These are phyloP conservation scores for Syngnathus acus DNA, from an alignment of 2,797 vertebrate genomes.

Conservation along the genomic window DNA sequence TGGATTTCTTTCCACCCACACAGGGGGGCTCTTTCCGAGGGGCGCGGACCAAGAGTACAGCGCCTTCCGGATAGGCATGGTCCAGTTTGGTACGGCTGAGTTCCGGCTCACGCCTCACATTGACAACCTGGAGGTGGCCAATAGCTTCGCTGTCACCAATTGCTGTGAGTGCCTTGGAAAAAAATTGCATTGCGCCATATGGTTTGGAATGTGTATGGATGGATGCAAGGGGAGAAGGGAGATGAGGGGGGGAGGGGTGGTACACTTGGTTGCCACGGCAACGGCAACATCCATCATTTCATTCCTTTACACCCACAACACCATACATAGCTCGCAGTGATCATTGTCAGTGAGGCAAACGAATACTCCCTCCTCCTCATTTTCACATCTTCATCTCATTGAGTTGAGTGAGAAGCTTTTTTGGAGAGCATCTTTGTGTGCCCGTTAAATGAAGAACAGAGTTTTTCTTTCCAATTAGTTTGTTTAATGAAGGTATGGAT, in stretches of 20 bases:
- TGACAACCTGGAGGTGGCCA: constrained; percentile 97
- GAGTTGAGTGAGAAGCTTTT: background rate
- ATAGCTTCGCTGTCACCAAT: constrained; percentile 98
- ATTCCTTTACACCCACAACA: constrained; percentile 25
- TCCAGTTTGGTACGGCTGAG: constrained; percentile 91
- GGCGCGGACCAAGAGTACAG: constrained; percentile 99
- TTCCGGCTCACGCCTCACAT: constrained; percentile 96
- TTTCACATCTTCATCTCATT: background rate
- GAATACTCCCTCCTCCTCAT: background rate
- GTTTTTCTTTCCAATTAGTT: background rate
- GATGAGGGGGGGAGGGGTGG: background rate
- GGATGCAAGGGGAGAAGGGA: background rate
- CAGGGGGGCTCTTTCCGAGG: constrained; percentile 95
- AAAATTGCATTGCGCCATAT: background rate
- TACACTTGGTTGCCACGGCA: constrained; percentile 73
- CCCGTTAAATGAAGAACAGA: too few relatives aligned
- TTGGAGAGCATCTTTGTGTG: background rate
- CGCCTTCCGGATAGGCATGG: constrained; percentile 96
- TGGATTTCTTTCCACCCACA: constrained; percentile 16
- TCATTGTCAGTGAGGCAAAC: background rate
- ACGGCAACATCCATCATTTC: constrained; percentile 47
- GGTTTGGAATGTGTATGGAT: background rate
- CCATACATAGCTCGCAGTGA: constrained; percentile 16
- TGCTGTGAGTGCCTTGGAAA: constrained; percentile 82
- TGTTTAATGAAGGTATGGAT: background rate